Evolutionary conservation across 2,888 invertebrate genomes (phyloP).

Genomic region (Ditylenchus weischeri): DNA sequence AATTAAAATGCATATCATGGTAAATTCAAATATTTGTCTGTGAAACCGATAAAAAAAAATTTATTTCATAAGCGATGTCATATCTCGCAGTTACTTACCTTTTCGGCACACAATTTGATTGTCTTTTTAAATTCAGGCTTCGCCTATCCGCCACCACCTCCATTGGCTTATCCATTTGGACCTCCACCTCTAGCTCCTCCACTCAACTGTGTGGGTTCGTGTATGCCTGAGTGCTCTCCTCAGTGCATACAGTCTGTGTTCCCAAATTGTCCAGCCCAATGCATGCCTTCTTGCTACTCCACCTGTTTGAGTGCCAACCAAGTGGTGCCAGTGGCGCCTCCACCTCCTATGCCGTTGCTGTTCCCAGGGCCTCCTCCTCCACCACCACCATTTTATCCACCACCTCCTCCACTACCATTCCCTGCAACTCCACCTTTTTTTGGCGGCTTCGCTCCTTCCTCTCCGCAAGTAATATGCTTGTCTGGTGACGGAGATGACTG

Average conservation of each 20-base stretch:
- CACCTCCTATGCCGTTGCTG: conserved; percentile 8
- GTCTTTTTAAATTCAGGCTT: not conserved
- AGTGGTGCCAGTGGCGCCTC: conserved; percentile 10
- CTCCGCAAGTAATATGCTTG: conserved; percentile 5
- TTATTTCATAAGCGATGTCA: too few relatives aligned
- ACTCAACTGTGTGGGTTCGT: not conserved
- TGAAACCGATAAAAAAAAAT: too few relatives aligned
- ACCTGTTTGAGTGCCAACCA: conserved; percentile 13
- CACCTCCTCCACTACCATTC: conserved; percentile 12
- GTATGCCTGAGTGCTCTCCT: conserved; percentile 9
- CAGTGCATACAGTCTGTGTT: conserved; percentile 9
- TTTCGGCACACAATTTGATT: too few relatives aligned
- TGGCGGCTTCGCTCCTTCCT: not conserved
- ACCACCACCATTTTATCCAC: conserved; percentile 6
- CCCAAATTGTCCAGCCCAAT: conserved; percentile 9
- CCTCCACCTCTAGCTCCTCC: conserved; percentile 7
- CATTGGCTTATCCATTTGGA: not conserved
- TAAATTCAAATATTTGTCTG: too few relatives aligned
- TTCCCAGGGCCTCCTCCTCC: conserved; percentile 14
- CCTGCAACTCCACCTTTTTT: conserved; percentile 8
- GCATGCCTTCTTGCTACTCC: conserved; percentile 13
- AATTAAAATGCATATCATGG: too few relatives aligned
- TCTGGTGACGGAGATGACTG: not conserved
- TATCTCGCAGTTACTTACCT: too few relatives aligned
- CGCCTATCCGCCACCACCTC: not conserved